These are phyloP conservation scores for Thunnus thynnus DNA, from an alignment of 2,113 vertebrate genomes.

Conservation along the genomic window DNA sequence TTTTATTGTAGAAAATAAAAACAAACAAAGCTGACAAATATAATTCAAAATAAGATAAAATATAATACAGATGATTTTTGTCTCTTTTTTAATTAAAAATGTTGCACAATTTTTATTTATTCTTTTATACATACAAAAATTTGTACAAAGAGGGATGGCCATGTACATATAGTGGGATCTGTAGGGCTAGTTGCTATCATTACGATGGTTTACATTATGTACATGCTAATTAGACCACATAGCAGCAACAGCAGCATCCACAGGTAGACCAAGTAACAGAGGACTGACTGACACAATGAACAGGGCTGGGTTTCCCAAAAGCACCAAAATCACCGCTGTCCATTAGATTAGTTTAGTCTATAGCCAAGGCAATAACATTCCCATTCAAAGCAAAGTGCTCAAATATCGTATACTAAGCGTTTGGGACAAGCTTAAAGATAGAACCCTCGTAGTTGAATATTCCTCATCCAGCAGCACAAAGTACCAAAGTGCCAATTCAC, in stretches of 20 bases:
- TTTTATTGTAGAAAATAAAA: slow-evolving; percentile 79
- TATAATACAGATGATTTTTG: slow-evolving; percentile 86
- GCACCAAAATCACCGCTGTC: slow-evolving; percentile 56
- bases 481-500: slow-evolving; percentile 60
- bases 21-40: slow-evolving; percentile 78
- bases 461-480: slow-evolving; percentile 58
- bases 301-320: slow-evolving; percentile 75
- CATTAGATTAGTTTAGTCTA: slow-evolving; percentile 40
- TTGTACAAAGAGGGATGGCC: slow-evolving; percentile 94
- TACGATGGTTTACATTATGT: slow-evolving; percentile 95
- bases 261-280: slow-evolving; percentile 71
- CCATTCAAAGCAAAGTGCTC: slow-evolving; percentile 77
- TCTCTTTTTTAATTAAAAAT: slow-evolving; percentile 82
- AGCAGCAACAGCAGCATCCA: slow-evolving; percentile 87
- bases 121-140: slow-evolving; percentile 88
- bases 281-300: slow-evolving; percentile 57
- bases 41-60: slow-evolving; percentile 85
- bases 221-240: slow-evolving; percentile 84
- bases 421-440: slow-evolving; percentile 49
- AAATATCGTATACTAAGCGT: slow-evolving; percentile 70
- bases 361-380: slow-evolving; percentile 61
- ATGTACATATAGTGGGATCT: slow-evolving; percentile 85
- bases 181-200: slow-evolving; percentile 90
- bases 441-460: slow-evolving; percentile 45
- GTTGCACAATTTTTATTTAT: slow-evolving; percentile 82